phyloP scores from a whole-genome alignment of 2,113 vertebrate genomes.

The Scolopax mira region DNA sequence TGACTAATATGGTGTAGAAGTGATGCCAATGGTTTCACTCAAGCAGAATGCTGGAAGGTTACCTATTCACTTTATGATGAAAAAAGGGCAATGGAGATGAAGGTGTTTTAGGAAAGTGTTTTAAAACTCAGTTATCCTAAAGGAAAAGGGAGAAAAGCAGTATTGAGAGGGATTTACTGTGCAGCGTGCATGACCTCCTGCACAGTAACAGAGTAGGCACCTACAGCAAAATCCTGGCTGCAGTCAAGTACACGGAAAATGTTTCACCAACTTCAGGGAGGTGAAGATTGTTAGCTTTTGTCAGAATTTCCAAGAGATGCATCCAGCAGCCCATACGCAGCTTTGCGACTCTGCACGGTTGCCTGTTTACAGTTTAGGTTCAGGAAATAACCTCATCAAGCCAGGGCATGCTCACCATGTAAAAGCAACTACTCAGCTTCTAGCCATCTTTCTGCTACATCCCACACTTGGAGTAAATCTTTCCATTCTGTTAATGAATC shows the following conservation, averaged over 20 bases:
- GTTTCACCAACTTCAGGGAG: background rate
- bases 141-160: background rate
- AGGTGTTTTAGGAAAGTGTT: background rate
- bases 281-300: background rate
- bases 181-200: background rate
- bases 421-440: background rate
- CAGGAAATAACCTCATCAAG: constrained; percentile 35
- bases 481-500: constrained; percentile 14
- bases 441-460: background rate
- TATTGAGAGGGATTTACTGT: background rate
- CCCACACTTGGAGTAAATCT: background rate
- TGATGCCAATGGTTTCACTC: background rate
- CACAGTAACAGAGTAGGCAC: background rate
- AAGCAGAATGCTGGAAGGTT: background rate
- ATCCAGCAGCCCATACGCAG: background rate
- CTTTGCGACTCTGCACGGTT: background rate
- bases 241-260: background rate
- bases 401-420: background rate
- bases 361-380: constrained; percentile 1
- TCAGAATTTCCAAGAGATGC: background rate
- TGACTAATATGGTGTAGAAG: background rate
- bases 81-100: background rate
- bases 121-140: background rate
- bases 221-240: background rate
- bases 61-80: background rate